phyloP scores from a whole-genome alignment of 1,140 invertebrate species.

The Odontomachus brunneus region DNA sequence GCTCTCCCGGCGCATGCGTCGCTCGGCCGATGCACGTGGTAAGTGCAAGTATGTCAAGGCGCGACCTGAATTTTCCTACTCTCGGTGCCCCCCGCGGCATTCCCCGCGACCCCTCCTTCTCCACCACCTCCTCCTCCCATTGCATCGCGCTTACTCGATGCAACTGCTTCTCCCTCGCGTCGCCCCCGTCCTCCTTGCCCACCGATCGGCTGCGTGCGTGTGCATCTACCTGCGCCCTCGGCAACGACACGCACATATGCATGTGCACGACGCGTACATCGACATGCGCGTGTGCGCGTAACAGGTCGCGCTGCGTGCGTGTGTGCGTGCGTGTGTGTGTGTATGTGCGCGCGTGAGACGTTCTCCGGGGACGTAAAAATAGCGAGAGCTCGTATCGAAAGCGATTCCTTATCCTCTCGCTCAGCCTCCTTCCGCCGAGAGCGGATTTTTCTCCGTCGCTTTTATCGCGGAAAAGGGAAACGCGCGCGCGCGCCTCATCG shows the following conservation, averaged over 20 bases:
- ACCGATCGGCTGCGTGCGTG: slow-evolving; percentile 17
- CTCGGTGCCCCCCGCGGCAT: slow-evolving; percentile 71
- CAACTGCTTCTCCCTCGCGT: slow-evolving; percentile 22
- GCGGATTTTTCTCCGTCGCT: slow-evolving; percentile 19
- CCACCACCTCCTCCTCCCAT: neutral
- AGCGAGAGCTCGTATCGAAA: slow-evolving; percentile 72
- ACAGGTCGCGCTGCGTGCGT: slow-evolving; percentile 4
- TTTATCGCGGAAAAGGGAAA: slow-evolving; percentile 52
- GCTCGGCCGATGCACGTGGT: slow-evolving; percentile 83
- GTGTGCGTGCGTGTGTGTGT: slow-evolving; percentile 8
- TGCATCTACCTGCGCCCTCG: slow-evolving; percentile 63
- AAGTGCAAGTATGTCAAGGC: slow-evolving; percentile 86
- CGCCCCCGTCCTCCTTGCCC: neutral
- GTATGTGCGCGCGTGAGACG: neutral
- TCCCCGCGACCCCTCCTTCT: neutral
- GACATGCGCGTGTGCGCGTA: slow-evolving; percentile 21
- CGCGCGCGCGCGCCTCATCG: neutral
- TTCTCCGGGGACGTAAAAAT: slow-evolving; percentile 73
- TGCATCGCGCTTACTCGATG: slow-evolving; percentile 66
- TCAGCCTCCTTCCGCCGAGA: slow-evolving; percentile 38
- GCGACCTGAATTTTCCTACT: slow-evolving; percentile 86
- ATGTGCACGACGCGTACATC: neutral
- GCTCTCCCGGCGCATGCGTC: slow-evolving; percentile 77
- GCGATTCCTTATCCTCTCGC: slow-evolving; percentile 59
- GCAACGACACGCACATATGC: slow-evolving; percentile 26